Base-by-base conservation (phyloP, 2,888 invertebrate genomes). In the Salticus scenicus region DNA sequence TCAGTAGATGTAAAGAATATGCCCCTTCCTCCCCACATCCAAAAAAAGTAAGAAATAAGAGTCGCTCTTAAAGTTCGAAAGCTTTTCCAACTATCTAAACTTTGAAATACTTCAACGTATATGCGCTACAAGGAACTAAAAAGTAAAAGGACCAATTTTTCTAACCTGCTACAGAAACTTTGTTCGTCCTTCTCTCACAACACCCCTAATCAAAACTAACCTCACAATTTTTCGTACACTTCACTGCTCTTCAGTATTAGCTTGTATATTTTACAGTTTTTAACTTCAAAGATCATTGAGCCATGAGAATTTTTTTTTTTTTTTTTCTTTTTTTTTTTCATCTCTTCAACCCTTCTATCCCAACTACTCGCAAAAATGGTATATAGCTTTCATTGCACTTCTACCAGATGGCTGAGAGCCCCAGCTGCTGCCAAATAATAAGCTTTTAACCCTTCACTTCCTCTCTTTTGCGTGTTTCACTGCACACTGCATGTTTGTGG, bases 371-470 rank as follows among this genome's bases (percentile, higher is more conserved):
- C n/a, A 47, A 17, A 67, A n/a, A 57, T 14, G 30, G 31, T 20
- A 33, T 28, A 33, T 51, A 63, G 72, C 24, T 31, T 4, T 8
- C 37, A 20, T 27, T 31, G 67, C 67, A 17, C 14, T 28, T 7
- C 47, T 12, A 14, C 7, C 47, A 47, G 47, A 47, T 47, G 47
- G 7, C n/a, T 47, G n/a, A 12, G 2, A 12, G 47, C 24, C 20
- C 14, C 33, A 57, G 51, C 73, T 57, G 73, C 17, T 47, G 47
- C 47, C 2, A 10, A 47, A 47, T 47, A 12, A 47, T 47, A n/a
- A 17, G 47, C 73, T 33, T 20, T 57, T 63, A 73, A 73, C 73
- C 73, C 73, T 73, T 73, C 63, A 31, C 63, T 57, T 57, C 31
- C 73, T n/a, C 20, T 10, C 47, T 12, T n/a, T 47, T n/a, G 17